phyloP scores from a whole-genome alignment of 2,113 vertebrate species.

The Lagenorhynchus albirostris region DNA sequence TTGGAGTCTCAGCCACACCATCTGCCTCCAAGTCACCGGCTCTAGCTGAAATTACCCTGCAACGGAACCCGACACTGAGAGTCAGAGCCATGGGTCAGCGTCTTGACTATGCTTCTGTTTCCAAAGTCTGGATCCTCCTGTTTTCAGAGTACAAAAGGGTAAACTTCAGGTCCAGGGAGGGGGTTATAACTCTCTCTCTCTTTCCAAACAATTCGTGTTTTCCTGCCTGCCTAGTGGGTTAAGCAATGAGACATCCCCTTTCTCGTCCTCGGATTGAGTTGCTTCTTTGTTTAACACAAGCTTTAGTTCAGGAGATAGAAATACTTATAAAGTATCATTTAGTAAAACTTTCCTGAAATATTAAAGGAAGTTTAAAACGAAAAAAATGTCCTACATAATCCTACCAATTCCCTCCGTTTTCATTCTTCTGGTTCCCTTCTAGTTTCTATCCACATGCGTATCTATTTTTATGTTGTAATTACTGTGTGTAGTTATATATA shows the following conservation, averaged over 20 bases:
- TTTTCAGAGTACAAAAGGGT: not conserved
- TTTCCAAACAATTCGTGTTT: not conserved
- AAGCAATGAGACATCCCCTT: not conserved
- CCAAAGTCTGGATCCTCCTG: not conserved
- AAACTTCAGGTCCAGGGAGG: not conserved
- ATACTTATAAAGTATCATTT: not conserved
- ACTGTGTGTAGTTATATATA: not conserved
- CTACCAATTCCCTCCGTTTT: not conserved
- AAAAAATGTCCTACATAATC: not conserved
- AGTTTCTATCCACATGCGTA: not conserved
- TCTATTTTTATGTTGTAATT: not conserved
- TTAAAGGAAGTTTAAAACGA: not conserved
- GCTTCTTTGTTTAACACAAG: not conserved
- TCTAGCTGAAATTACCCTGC: not conserved
- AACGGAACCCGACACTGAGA: not conserved
- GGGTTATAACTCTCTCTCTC: not conserved
- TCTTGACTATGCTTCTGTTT: not conserved
- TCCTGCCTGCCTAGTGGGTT: not conserved
- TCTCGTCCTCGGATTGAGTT: not conserved
- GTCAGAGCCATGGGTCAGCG: not conserved
- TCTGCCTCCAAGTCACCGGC: not conserved
- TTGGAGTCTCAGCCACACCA: not conserved
- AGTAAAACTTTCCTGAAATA: not conserved
- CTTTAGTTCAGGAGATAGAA: not conserved
- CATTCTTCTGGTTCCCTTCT: not conserved